Evolutionary conservation across 2,797 vertebrate species (phyloP).

Genomic region (Limnodromus scolopaceus): DNA sequence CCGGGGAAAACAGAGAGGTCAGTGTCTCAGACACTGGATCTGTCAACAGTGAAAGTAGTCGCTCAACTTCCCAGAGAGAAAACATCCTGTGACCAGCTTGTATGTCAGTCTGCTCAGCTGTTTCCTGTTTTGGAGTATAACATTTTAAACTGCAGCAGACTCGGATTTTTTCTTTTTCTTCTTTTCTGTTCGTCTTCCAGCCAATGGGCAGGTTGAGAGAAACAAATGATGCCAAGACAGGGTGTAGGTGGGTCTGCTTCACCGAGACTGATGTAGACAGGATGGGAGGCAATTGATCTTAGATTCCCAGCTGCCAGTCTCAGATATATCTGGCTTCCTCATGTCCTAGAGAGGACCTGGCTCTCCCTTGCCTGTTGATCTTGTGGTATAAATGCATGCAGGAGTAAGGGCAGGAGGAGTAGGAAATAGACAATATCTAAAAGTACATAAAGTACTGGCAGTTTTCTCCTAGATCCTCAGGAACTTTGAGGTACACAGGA

Average conservation of each 20-base stretch:
- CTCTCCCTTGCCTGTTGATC: background rate
- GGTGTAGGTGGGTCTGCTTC: background rate
- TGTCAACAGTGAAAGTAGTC: conserved; percentile 65
- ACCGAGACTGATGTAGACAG: background rate
- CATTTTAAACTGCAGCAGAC: background rate
- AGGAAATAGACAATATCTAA: background rate
- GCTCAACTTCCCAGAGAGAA: conserved; percentile 44
- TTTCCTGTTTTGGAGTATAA: conserved; percentile 57
- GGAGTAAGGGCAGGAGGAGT: background rate
- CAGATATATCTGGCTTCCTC: background rate
- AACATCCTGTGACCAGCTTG: conserved; percentile 55
- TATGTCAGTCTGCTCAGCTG: conserved; percentile 69
- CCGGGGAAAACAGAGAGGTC: conserved; percentile 44
- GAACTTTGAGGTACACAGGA: background rate
- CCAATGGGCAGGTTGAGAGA: background rate
- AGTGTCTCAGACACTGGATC: conserved; percentile 44
- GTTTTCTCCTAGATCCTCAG: background rate
- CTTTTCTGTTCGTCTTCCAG: background rate
- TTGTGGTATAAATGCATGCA: background rate
- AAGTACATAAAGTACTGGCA: background rate
- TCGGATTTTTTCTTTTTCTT: background rate
- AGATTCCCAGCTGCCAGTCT: background rate
- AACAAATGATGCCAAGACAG: background rate
- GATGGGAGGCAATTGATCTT: background rate
- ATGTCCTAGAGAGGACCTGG: background rate